Evolutionary conservation across 1,140 invertebrate genomes (phyloP).

Genomic region (Drosophila mauritiana): DNA sequence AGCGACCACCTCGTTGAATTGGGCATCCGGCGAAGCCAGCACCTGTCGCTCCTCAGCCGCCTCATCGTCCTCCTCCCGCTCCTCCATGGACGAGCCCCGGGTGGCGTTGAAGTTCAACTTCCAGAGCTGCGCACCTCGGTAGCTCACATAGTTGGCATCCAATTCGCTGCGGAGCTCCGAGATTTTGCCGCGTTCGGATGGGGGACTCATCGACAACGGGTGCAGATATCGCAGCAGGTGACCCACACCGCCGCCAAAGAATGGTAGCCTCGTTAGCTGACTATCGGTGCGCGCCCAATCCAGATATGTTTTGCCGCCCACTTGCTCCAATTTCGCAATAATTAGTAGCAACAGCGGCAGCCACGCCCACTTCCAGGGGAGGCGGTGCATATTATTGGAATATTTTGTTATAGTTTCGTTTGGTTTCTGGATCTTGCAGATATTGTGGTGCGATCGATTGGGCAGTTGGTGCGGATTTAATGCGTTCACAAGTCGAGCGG

Average conservation of each 20-base stretch:
- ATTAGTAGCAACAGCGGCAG: not conserved
- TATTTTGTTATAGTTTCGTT: not conserved
- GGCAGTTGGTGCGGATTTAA: conserved; percentile 30
- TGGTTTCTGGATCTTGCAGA: not conserved
- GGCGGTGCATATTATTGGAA: conserved; percentile 1
- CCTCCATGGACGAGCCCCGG: conserved; percentile 13
- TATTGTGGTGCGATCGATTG: conserved; percentile 23
- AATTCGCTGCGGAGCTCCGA: conserved; percentile 69
- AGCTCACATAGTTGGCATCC: conserved; percentile 76
- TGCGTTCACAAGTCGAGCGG: conserved; percentile 16
- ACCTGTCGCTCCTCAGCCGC: conserved; percentile 7
- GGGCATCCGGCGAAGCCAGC: conserved; percentile 46
- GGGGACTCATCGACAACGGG: conserved; percentile 35
- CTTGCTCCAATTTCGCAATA: not conserved
- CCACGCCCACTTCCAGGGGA: not conserved
- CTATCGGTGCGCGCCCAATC: conserved; percentile 32
- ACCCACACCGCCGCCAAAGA: conserved; percentile 72
- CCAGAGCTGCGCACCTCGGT: conserved; percentile 75
- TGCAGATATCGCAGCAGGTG: conserved; percentile 68
- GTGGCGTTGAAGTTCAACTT: conserved; percentile 76
- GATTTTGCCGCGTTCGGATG: conserved; percentile 32
- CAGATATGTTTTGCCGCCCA: not conserved
- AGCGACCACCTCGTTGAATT: conserved; percentile 67
- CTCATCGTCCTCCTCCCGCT: conserved; percentile 10
- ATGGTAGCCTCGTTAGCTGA: conserved; percentile 42